A percentile compares a stretch with the other conserved stretches of the same genome.
Evolutionary conservation across 1,140 invertebrate species (phyloP).

Genomic region (Lepidurus arcticus): DNA sequence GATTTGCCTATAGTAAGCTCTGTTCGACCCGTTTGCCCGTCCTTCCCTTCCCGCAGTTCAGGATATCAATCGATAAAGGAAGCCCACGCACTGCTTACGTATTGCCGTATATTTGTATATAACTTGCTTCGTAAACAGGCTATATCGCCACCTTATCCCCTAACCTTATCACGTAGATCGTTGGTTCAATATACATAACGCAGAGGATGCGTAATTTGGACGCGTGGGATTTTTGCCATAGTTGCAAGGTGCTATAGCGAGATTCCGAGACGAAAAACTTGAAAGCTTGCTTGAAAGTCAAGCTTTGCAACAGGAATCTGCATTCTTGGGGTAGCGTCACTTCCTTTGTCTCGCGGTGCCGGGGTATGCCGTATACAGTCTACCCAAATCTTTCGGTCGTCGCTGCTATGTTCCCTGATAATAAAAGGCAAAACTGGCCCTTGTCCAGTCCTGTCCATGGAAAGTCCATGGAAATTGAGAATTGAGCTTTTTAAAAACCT

Average conservation of each 20-base stretch:
- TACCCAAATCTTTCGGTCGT: background rate
- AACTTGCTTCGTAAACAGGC: background rate
- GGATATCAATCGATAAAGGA: background rate
- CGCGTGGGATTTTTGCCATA: background rate
- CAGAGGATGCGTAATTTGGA: background rate
- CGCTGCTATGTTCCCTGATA: background rate
- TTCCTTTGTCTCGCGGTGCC: background rate
- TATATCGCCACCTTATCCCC: background rate
- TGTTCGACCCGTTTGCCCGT: too few relatives aligned
- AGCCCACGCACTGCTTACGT: background rate
- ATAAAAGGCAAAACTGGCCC: slow-evolving; percentile 4
- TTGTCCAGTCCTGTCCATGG: background rate
- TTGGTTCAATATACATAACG: background rate
- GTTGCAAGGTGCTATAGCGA: background rate
- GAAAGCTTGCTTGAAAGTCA: background rate
- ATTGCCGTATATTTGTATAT: background rate
- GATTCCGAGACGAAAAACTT: background rate
- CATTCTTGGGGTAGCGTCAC: slow-evolving; percentile 7
- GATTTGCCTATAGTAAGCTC: too few relatives aligned
- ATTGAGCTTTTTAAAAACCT: background rate
- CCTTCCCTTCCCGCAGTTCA: background rate
- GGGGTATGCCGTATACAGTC: background rate
- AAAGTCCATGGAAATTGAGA: background rate
- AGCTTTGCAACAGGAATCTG: background rate
- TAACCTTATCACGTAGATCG: too few relatives aligned